Base-by-base conservation (phyloP, 92 coral and sea anemone species). In the Anthopleura xanthogrammica region DNA sequence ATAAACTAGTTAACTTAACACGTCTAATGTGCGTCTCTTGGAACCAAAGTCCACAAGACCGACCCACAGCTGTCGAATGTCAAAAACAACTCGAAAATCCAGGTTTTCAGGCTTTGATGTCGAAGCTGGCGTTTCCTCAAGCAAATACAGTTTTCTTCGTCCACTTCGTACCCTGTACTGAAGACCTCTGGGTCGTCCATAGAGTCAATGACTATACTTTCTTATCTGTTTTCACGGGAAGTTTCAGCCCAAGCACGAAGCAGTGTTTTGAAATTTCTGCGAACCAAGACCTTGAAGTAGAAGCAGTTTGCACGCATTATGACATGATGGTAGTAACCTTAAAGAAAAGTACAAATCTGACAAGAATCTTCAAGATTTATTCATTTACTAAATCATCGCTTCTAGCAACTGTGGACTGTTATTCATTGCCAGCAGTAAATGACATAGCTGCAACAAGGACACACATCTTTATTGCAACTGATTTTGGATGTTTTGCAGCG, bases 91-190 rank as follows among this genome's bases (percentile, higher is more conserved):
- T 89, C 55, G 74, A 76, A 17, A 80, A 84, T 22, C 83, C 90
- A 52, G 82, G 82, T 12, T 89, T 89, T 40, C 92, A 89, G 82
- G 75, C 85, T 12, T 64, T 89, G 60, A 83, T 89, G 60, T 89
- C 89, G 5, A 58, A 86, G 46, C 83, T 89, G 16, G 89, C 87
- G 64, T 57, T 89, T 16, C 87, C 86, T 10, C 48, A 83, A 41
- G 41, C 75, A 36, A 82, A 57, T 66, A 77, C 85, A 42, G 86
- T 86, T n/a, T 74, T 56, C 50, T 78, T 80, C 73, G 48, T 52
- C 22, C 75, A 80, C 19, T 66, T 85, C 11, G 77, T 89, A 13
- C 75, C 80, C 16, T 50, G 60, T 60, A 82, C 66, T 13, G 73
- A 79, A 48, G 87, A 86, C 16, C 57, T 89, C 7, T 89, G 92